phyloP scores from a whole-genome alignment of 2,113 vertebrate species.

The Dissostichus mawsoni region DNA sequence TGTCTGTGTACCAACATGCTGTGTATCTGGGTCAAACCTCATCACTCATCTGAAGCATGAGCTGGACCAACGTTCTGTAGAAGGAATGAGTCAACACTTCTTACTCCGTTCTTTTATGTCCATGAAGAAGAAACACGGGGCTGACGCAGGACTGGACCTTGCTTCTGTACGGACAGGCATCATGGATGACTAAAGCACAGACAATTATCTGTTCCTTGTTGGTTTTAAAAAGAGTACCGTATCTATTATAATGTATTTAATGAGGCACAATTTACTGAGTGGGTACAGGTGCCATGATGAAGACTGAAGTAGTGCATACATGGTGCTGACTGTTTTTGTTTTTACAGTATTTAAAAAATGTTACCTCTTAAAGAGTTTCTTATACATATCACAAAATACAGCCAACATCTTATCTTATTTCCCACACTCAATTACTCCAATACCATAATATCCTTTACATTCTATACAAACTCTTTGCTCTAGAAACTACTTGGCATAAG shows the following conservation, averaged over 20 bases:
- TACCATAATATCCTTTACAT: too few species aligned
- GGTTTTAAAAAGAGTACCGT: constrained; percentile 31
- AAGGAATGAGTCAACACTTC: background rate
- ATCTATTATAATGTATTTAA: constrained; percentile 36
- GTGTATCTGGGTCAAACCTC: constrained; percentile 30
- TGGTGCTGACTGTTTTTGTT: constrained; percentile 21
- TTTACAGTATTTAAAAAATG: constrained; percentile 43
- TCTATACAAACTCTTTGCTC: background rate
- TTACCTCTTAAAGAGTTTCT: constrained; percentile 10
- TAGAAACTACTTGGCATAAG: background rate
- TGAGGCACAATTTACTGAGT: background rate
- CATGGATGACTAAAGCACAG: constrained; percentile 8
- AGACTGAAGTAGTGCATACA: background rate
- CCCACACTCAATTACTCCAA: background rate
- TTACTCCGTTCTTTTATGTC: background rate
- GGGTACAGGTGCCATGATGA: background rate
- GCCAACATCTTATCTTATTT: background rate
- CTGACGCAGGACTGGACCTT: background rate
- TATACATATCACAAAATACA: background rate
- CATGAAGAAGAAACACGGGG: background rate
- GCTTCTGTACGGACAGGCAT: constrained; percentile 3
- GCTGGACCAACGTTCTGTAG: constrained; percentile 14
- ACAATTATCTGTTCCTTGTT: constrained; percentile 36
- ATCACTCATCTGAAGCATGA: background rate
- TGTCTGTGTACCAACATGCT: background rate